These are phyloP conservation scores for Glareola pratincola DNA, from an alignment of 2,113 vertebrate species.

Conservation along the genomic window DNA sequence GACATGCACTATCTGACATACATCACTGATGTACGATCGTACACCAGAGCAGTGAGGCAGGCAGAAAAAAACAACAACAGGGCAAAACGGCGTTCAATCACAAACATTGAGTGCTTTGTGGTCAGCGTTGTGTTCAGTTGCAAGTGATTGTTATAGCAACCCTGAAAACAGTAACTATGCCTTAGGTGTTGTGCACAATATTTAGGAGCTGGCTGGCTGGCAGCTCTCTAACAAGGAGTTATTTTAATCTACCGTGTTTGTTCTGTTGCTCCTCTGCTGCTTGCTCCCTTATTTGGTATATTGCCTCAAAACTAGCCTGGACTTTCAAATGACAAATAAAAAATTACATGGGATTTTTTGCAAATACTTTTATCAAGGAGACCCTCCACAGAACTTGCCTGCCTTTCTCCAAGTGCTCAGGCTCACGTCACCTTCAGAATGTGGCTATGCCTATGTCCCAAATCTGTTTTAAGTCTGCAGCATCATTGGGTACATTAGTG, in stretches of 20 bases:
- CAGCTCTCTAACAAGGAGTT: not conserved
- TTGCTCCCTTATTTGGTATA: not conserved
- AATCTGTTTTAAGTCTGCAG: not conserved
- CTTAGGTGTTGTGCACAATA: not conserved
- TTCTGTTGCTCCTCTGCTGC: not conserved
- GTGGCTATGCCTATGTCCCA: too few relatives aligned
- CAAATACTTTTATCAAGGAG: not conserved
- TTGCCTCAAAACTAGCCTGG: not conserved
- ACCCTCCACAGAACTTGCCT: not conserved
- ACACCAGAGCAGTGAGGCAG: not conserved
- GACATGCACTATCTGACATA: not conserved
- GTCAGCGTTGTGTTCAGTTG: not conserved
- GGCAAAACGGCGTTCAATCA: fast-evolving
- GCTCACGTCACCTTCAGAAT: not conserved
- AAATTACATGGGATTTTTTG: not conserved
- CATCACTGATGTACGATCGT: fast-evolving
- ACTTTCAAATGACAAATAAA: not conserved
- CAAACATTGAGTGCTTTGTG: not conserved
- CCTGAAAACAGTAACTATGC: not conserved
- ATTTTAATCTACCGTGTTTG: not conserved
- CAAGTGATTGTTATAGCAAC: not conserved
- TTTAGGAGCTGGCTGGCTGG: not conserved
- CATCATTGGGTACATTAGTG: too few relatives aligned
- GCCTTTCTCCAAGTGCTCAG: not conserved
- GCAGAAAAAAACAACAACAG: not conserved